Evolutionary conservation across 2,888 invertebrate genomes (phyloP), one percentile per base, ranked within the genome.

Genomic region (Ctena decussata): DNA sequence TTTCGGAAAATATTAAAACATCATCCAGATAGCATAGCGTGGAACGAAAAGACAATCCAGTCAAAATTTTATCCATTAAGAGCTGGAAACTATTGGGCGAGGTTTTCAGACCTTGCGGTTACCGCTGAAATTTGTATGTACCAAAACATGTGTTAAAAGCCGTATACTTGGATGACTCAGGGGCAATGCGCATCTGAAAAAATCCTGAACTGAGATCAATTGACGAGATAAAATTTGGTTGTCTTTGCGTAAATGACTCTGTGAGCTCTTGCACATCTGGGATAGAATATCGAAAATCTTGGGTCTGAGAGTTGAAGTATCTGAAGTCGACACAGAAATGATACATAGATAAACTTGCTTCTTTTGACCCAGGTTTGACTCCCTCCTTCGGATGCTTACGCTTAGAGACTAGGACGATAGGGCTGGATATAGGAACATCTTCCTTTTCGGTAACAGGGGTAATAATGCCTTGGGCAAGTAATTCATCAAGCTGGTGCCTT

Each of bases 1-100:
- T 82, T 37, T 69, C 37, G 2, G 78, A 82, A 57, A 65, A 76
- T 70, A 82, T 78, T 6, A 82, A 27, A 27, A 82, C 44, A 65
- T 85, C 82, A 76, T 85, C 85, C 11, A 85, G 44, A 41, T 82
- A 85, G 44, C 82, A 85, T n/a, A 85, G 37, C 0, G 78, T 77
- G 21, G 82, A 74, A 24, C 46, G 32, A 74, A 82, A 85, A 37
- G 81, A 82, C 37, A 82, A 70, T 21, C 82, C 82, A 46, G 32
- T 27, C 30, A 69, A n/a, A 57, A 82, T 72, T 37, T 60, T 79
- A 39, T 84, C 84, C 84, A 80, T 82, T 5, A 85, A 35, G 15
- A 85, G 41, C 27, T 85, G 85, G 24, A 85, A 85, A 41, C 30
- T 75, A 77, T 80, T 75, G n/a, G 81, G 85, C 0, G 70, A 41